Evolutionary conservation across 2,113 vertebrate species (phyloP).

Genomic region (Nestor notabilis): DNA sequence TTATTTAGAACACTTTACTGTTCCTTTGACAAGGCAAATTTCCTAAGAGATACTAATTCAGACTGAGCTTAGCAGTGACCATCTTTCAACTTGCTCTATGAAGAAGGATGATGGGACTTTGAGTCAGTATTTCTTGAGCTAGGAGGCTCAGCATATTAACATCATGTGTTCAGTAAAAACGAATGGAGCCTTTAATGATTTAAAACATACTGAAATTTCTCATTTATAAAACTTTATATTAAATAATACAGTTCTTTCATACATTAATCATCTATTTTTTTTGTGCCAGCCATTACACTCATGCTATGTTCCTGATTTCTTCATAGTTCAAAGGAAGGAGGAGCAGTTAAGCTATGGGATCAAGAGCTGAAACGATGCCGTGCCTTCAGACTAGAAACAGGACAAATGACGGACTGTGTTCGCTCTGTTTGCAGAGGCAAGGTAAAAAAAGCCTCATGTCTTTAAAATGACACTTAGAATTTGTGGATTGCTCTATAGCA

Average conservation of each 20-base stretch:
- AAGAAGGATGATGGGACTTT: neutral
- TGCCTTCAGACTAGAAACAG: conserved; percentile 93
- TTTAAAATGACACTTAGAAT: neutral
- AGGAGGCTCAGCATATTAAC: neutral
- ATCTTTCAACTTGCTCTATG: neutral
- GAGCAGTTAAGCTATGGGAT: conserved; percentile 96
- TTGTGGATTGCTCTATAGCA: neutral
- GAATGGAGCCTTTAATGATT: neutral
- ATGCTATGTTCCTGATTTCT: neutral
- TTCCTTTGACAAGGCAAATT: neutral
- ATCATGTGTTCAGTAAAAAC: neutral
- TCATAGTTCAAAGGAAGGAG: conserved; percentile 93
- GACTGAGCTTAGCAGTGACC: neutral
- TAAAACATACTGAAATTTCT: neutral
- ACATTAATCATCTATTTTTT: neutral
- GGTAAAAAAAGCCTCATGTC: conserved; percentile 71
- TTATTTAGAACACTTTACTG: neutral
- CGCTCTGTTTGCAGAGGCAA: conserved; percentile 93
- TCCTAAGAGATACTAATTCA: neutral
- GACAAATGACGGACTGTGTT: conserved; percentile 91
- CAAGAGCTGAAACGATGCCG: conserved; percentile 94
- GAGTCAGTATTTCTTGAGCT: neutral
- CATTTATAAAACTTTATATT: neutral
- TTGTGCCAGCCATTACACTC: neutral
- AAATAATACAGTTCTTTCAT: neutral